Base-by-base conservation (phyloP, 1,140 invertebrate genomes). In the Monomorium pharaonis region DNA sequence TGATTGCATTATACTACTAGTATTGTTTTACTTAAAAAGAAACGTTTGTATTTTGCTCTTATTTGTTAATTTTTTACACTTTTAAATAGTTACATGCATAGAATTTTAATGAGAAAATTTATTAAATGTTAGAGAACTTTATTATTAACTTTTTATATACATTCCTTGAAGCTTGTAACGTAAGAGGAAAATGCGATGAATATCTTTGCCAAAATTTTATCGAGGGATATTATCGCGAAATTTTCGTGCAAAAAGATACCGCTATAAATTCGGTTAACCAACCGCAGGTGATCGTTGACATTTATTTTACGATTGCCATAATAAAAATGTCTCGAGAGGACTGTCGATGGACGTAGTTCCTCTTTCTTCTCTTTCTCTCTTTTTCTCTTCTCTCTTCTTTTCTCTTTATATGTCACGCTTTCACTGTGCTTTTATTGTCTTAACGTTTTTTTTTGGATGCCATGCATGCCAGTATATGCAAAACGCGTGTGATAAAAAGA, bases 301-400 rank as follows among this genome's bases (percentile, higher is more conserved):
- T 81, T 81, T 80, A 63, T 37, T 89, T 89, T 89, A 89, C 88
- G 88, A 87, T 89, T 84, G 88, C 78, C 14, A 33, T 89, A 87
- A 89, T 87, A 89, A 89, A 89, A 89, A 81, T 37, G 74, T 89
- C 78, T 72, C 78, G 47, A 44, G 27, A 42, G 58, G 27, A 72
- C 30, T 54, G 54, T 87, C 37, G 18, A 67, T 80, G 49, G 42
- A 72, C 69, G 51, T 80, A n/a, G 76, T 6, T 21, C 72, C 33
- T 56, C 27, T n/a, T n/a, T n/a, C 12, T 42, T 33, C 47, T 18
- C 18, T 51, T 30, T 24, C 24, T 56, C 27, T n/a, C 14, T 30
- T 3, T 33, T 47, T 18, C 24, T 37, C 47, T 7, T 24, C 12
- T 21, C 16, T 42, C 27, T 14, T 2, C 42, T 42, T 51, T 12